These are phyloP conservation scores for Pseudonaja textilis DNA, from an alignment of 2,113 vertebrate genomes.

Conservation along the genomic window DNA sequence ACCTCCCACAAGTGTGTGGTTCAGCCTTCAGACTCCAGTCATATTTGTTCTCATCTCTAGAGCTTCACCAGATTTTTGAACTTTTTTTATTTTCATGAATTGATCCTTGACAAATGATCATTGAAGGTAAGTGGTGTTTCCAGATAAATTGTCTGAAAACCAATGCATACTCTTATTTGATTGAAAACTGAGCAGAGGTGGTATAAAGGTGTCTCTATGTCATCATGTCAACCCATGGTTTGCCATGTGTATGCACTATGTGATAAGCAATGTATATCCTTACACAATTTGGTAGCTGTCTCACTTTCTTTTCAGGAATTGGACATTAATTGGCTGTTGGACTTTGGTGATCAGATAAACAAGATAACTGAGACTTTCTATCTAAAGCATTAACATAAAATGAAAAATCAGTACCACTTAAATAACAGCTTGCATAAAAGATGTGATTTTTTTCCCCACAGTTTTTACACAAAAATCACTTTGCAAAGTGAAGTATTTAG, in stretches of 20 bases:
- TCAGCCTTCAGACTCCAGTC: neutral
- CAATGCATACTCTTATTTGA: neutral
- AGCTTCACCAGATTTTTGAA: neutral
- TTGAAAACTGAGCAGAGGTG: neutral
- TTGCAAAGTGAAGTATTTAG: neutral
- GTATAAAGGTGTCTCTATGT: neutral
- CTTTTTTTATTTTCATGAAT: neutral
- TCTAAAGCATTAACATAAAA: neutral
- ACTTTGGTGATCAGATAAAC: neutral
- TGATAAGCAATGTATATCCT: neutral
- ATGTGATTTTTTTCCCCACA: neutral
- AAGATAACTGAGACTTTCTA: neutral
- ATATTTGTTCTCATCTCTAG: neutral
- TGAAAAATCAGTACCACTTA: neutral
- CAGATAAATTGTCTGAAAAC: neutral
- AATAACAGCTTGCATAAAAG: neutral
- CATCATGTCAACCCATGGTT: neutral
- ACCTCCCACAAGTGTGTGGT: neutral
- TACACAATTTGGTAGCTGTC: neutral
- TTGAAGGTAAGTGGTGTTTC: neutral
- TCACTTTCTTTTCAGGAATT: neutral
- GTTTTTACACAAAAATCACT: neutral
- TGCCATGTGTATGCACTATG: neutral
- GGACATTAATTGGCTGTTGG: neutral
- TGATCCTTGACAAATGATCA: neutral